These are phyloP conservation scores for Colletes collaris DNA, from an alignment of 2,888 invertebrate species.

Conservation along the genomic window DNA sequence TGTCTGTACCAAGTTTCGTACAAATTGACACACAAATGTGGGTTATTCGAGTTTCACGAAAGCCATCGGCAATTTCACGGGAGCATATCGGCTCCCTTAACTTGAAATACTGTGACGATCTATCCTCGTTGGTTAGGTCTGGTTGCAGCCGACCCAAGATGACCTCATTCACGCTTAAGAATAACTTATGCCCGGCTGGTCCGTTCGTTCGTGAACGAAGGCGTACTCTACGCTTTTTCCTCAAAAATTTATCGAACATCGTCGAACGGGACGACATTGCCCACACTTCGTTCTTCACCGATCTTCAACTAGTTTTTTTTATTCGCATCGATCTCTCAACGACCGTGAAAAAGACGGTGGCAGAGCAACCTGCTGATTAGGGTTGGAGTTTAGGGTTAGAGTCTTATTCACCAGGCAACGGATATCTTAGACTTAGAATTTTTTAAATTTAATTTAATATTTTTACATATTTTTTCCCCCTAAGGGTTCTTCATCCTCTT, in stretches of 20 bases:
- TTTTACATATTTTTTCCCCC: no score
- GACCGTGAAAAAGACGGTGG: no score
- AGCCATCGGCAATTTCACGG: conserved; percentile 13
- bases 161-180: conserved; percentile 78
- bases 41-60: conserved; percentile 15
- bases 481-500: no score
- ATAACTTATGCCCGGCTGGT: conserved; percentile 74
- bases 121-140: conserved; percentile 57
- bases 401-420: no score
- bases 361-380: no score
- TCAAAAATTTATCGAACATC: conserved; percentile 40
- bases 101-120: conserved; percentile 51
- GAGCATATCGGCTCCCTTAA: conserved; percentile 53
- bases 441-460: no score
- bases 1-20: not conserved
- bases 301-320: no score
- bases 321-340: no score
- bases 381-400: no score
- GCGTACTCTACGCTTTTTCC: conserved; percentile 18
- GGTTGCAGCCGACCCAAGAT: conserved; percentile 71
- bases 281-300: no score
- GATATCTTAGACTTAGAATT: no score
- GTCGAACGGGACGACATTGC: not conserved
- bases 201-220: conserved; percentile 25
- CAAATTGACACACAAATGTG: not conserved